Evolutionary conservation across 2,797 vertebrate genomes (phyloP), one percentile per base, ranked within the genome.

Genomic region (Pseudochirops cupreus): DNA sequence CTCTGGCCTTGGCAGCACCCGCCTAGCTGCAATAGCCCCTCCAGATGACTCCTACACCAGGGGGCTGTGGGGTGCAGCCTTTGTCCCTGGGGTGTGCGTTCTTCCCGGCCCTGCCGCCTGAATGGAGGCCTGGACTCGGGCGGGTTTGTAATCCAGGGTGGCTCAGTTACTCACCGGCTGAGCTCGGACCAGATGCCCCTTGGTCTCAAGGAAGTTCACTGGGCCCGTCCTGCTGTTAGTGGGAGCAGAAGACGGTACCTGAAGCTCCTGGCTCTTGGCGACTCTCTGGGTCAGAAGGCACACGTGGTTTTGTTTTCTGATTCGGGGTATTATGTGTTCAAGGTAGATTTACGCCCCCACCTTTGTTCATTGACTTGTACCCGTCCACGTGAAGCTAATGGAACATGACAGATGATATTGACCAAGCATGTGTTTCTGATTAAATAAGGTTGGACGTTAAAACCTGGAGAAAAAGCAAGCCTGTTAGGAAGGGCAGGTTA

Each of bases 341-440:
- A 99, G 98, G 99, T 98, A 98, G 98, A 99, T 99, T 99, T 99
- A 99, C 99, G 98, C 98, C 98, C 98, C 98, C 99, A 98, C 98
- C 98, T 98, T 99, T 99, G 98, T 99, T 99, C 99, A 99, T 99
- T 99, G 98, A 99, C 98, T 99, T 99, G 98, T 99, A 99, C 98
- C 99, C 98, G 99, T 98, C 98, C 98, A 98, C 97, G 98, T 99
- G 98, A 99, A 99, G 98, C 98, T 99, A 99, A 99, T 99, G 98
- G 98, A 98, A 98, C 98, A 98, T 99, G 99, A 99, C 99, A 99
- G 98, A 98, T 95, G 97, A 99, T 99, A 99, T 99, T 99, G 99
- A 99, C 99, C 98, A 98, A 98, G 98, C 99, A 99, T 99, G 97
- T 99, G 98, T 98, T 99, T 98, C 97, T 96, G 98, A 99, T 99